These are phyloP conservation scores for Drosophila mimetica DNA, from an alignment of 2,888 invertebrate genomes.

Conservation along the genomic window DNA sequence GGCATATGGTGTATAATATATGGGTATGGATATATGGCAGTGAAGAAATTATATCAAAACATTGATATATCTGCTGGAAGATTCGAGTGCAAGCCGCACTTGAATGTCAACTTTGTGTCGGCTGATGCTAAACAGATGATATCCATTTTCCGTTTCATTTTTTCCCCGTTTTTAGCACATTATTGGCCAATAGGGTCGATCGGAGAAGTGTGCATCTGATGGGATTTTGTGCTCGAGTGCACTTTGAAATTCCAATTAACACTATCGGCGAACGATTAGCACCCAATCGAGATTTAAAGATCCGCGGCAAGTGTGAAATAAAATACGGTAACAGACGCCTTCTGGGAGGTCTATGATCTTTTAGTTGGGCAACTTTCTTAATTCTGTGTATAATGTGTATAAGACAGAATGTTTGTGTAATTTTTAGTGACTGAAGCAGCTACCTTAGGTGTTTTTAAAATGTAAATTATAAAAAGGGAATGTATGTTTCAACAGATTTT, in stretches of 20 bases:
- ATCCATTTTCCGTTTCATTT: conserved; percentile 16
- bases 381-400: not conserved
- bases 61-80: conserved; percentile 50
- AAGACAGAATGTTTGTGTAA: not conserved
- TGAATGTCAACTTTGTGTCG: conserved; percentile 78
- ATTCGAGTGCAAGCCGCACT: conserved; percentile 68
- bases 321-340: conserved; percentile 18
- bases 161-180: conserved; percentile 51
- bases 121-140: conserved; percentile 69
- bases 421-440: not conserved
- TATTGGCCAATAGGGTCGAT: conserved; percentile 37
- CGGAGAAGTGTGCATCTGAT: conserved; percentile 37
- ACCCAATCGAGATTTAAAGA: conserved; percentile 43
- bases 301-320: conserved; percentile 37
- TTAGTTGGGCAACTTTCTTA: conserved; percentile 4
- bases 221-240: conserved; percentile 23
- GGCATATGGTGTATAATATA: conserved; percentile 52
- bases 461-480: too few species aligned
- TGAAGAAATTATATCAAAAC: conserved; percentile 76
- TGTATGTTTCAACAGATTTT: too few species aligned
- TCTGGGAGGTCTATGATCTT: conserved; percentile 31
- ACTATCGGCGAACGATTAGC: conserved; percentile 47
- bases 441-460: too few species aligned
- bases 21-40: conserved; percentile 12
- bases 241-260: conserved; percentile 60